Evolutionary conservation across 2,113 vertebrate genomes (phyloP), one percentile per base, ranked within the genome.

Genomic region (Syngnathus floridae): DNA sequence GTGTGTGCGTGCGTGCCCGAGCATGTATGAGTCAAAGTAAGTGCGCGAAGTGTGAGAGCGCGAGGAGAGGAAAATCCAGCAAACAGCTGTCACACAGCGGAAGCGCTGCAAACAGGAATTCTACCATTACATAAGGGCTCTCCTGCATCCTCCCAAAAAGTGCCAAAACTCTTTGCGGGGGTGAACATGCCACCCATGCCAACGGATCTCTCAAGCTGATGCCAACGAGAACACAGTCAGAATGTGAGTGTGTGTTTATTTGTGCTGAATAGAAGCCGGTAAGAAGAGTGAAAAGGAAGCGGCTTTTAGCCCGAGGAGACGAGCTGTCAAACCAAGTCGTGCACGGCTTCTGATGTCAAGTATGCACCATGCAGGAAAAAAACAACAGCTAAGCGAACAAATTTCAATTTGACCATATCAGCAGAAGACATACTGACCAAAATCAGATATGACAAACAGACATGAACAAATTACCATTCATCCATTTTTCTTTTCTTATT

Each of bases 241-340:
- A 13, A 5, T 5, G 55, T 36, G 55, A 11, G 22, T 9, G 74
- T 78, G 76, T 43, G 26, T 31, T 31, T 31, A 3, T 31, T 31
- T 31, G 68, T 77, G 77, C 71, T 59, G 71, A 77, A 80, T 71
- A 75, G 74, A 46, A 66, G 71, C 67, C 62, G 1, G 40, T 65
- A 65, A 74, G 77, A 78, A 78, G 66, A 78, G 80, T 81, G 76
- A 77, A 83, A 85, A 82, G 78, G 80, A 84, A 76, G 72, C 74
- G 48, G 72, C 71, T 62, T 78, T 77, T 73, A 78, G 80, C 75
- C 74, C 75, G 76, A 80, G 62, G 76, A 84, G 78, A 75, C 72
- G 66, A 66, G 67, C 66, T 75, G 81, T 82, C 74, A 78, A 80
- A 75, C 73, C 45, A 72, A 48, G 69, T 62, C 75, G 68, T 72